Evolutionary conservation across 2,113 vertebrate genomes (phyloP).

Genomic region (Rhabdomys dilectus): DNA sequence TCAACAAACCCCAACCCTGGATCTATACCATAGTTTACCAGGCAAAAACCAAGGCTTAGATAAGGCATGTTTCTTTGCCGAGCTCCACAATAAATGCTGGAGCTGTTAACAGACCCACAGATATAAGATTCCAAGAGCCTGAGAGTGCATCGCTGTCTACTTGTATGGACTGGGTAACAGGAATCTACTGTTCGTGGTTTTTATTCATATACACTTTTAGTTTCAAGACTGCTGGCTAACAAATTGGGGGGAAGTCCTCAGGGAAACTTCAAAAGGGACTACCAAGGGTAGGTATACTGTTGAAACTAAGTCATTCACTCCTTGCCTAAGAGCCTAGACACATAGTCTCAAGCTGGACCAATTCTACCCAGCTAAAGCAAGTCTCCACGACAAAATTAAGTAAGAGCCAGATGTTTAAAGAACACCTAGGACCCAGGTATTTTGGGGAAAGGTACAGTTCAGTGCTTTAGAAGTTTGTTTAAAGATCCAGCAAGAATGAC

Average conservation of each 20-base stretch:
- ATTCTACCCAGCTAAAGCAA: background rate
- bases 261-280: background rate
- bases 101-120: background rate
- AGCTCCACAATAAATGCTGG: background rate
- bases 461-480: background rate
- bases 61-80: background rate
- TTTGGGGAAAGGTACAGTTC: background rate
- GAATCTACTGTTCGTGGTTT: background rate
- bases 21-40: background rate
- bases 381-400: background rate
- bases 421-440: background rate
- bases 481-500: background rate
- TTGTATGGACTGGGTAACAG: background rate
- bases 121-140: background rate
- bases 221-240: conserved; percentile 37
- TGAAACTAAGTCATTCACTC: background rate
- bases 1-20: conserved; percentile 32
- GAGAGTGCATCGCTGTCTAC: background rate
- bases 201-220: background rate
- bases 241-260: background rate
- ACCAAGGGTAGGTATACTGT: background rate
- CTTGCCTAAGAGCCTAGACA: background rate
- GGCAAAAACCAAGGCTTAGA: conserved; percentile 30
- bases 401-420: background rate
- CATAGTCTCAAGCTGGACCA: background rate